Base-by-base conservation (phyloP, 2,888 invertebrate species). In the Chymomyza procnemis region DNA sequence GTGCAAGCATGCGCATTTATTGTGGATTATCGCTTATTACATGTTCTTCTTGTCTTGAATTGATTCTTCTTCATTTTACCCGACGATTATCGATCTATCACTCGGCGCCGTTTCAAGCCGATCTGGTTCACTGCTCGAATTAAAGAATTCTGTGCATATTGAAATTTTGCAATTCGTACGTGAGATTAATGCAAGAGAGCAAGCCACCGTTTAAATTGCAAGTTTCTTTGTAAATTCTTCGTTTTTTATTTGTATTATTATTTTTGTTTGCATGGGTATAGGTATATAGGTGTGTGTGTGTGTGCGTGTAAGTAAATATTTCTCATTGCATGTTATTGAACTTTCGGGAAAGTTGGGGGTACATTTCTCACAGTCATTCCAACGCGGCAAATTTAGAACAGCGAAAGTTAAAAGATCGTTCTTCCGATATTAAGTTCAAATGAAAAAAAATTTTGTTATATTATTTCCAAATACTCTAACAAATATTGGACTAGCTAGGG, bases 11-110 rank as follows among this genome's bases (percentile, higher is more conserved):
- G 71, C 76, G 79, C 85, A 79, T 82, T 82, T 86, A 84, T 74
- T 73, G 76, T 84, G 87, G 87, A 87, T 82, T 82, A 82, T 82
- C 87, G 82, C 70, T 82, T 75, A 84, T 87, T 87, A 86, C 79
- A 87, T 66, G 77, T 79, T 84, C 68, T 61, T 48, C 67, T 68
- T 59, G 78, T 66, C 68, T 81, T 80, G 80, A 80, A 76, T 84
- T 50, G 60, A 34, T 52, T 52, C n/a, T 61, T 76, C 65, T 70
- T 76, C n/a, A n/a, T n/a, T 75, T 63, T 41, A 60, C 61, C 69
- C 66, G 55, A 46, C 81, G 79, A 76, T 78, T 80, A 81, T 80
- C 74, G 79, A 78, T 85, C 83, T 56, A 54, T 63, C 41, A 30
- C 54, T 61, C 19, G 52, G 14, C 34, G 41, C 61, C 41, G 18